A percentile compares a stretch with the other conserved stretches of the same genome.
These are phyloP conservation scores for Chalcosyrphus nemorum DNA, from an alignment of 2,888 invertebrate species.

Conservation along the genomic window DNA sequence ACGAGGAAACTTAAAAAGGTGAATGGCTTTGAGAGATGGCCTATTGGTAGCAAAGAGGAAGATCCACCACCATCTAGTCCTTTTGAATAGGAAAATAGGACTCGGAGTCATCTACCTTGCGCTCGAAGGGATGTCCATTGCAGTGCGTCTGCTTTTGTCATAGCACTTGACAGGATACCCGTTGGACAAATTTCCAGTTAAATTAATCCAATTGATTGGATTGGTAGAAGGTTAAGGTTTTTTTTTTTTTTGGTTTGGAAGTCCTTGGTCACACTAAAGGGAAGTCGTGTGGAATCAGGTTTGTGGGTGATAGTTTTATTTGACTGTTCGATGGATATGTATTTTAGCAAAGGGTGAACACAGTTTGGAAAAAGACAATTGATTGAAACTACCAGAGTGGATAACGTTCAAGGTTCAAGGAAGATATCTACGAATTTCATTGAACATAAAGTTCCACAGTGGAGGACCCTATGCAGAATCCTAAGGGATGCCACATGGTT, in stretches of 20 bases:
- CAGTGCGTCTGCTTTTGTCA: conserved; percentile 65
- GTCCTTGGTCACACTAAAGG: conserved; percentile 24
- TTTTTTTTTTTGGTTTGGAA: too few relatives aligned
- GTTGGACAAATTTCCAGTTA: conserved; percentile 55
- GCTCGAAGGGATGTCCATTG: conserved; percentile 36
- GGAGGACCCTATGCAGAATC: too few relatives aligned
- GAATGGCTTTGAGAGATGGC: conserved; percentile 15
- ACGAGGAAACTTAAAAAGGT: background rate
- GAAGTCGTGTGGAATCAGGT: conserved; percentile 65
- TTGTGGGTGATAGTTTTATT: conserved; percentile 40
- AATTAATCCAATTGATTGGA: conserved; percentile 69
- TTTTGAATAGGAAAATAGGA: conserved; percentile 10
- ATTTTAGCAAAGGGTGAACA: background rate
- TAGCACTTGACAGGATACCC: conserved; percentile 14
- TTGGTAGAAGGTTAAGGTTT: conserved; percentile 30
- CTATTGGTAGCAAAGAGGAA: conserved; percentile 35
- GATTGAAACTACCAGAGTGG: too few relatives aligned
- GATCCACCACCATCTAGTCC: background rate
- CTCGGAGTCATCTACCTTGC: conserved; percentile 1
- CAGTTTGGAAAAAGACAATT: background rate
- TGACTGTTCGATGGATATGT: background rate
- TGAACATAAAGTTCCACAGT: too few relatives aligned
- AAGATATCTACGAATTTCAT: too few relatives aligned
- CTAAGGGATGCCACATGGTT: too few relatives aligned
- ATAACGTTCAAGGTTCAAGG: too few relatives aligned